phyloP scores from a whole-genome alignment of 2,888 invertebrate species.

The Spatulosminthurus flaviceps region DNA sequence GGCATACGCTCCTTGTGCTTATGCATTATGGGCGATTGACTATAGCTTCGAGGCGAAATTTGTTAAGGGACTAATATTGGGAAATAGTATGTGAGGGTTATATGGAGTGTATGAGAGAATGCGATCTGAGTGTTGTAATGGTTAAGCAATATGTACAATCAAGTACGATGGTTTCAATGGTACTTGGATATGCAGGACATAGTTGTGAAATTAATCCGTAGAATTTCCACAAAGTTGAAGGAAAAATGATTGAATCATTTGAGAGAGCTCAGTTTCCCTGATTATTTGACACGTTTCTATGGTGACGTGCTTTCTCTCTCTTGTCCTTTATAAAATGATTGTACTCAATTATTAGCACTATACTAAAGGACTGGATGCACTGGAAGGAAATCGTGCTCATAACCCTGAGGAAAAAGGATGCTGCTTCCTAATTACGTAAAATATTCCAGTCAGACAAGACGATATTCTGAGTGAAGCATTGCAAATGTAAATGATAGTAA shows the following conservation, averaged over 20 bases:
- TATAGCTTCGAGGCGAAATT: too few species aligned
- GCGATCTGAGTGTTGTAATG: too few species aligned
- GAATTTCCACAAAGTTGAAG: neutral
- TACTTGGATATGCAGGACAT: too few species aligned
- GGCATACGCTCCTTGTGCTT: too few species aligned
- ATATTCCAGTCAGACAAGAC: conserved; percentile 18
- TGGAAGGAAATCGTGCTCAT: neutral
- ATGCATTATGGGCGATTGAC: too few species aligned
- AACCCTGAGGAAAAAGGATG: neutral
- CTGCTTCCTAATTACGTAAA: neutral
- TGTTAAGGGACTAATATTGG: too few species aligned
- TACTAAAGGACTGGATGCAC: too few species aligned
- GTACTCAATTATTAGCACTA: neutral
- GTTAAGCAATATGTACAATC: too few species aligned
- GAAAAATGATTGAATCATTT: neutral
- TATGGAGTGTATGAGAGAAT: too few species aligned
- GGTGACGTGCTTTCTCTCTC: neutral
- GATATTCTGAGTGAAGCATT: neutral
- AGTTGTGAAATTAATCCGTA: neutral
- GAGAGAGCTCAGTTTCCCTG: neutral
- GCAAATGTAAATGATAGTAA: neutral
- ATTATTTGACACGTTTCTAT: neutral
- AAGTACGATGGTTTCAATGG: too few species aligned
- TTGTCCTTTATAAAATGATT: too few species aligned
- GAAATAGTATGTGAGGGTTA: too few species aligned